phyloP scores from a whole-genome alignment of 2,113 vertebrate species.

The Leuciscus idus region DNA sequence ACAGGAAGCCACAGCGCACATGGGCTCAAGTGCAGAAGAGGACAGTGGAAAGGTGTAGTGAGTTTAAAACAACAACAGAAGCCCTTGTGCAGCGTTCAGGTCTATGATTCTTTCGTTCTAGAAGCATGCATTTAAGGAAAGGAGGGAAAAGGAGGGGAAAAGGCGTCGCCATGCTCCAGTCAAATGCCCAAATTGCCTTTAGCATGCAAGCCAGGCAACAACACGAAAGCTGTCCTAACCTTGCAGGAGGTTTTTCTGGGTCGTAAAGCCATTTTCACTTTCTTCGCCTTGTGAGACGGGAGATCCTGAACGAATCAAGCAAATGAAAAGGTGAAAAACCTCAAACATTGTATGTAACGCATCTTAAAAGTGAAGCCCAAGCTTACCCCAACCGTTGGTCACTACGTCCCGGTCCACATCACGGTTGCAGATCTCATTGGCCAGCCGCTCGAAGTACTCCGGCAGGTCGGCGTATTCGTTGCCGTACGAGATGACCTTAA shows the following conservation, averaged over 20 bases:
- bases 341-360: not conserved
- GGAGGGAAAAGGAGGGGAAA: not conserved
- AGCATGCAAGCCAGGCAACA: conserved; percentile 26
- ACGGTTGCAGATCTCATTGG: conserved; percentile 85
- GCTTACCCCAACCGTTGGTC: conserved; percentile 72
- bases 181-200: not conserved
- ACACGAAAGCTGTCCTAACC: conserved; percentile 67
- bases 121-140: conserved; percentile 61
- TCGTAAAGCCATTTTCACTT: conserved; percentile 70
- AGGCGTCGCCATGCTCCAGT: not conserved
- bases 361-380: not conserved
- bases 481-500: conserved; percentile 95
- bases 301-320: conserved; percentile 63
- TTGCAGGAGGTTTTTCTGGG: conserved; percentile 75
- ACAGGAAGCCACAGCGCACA: conserved; percentile 44
- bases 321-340: not conserved
- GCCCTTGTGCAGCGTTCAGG: not conserved
- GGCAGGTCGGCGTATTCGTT: conserved; percentile 89
- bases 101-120: conserved; percentile 50
- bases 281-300: conserved; percentile 69
- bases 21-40: not conserved
- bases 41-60: not conserved
- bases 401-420: conserved; percentile 71
- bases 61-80: conserved; percentile 11
- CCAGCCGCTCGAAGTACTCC: conserved; percentile 88